A percentile compares a stretch with the other conserved stretches of the same genome.
These are phyloP conservation scores for Streptopelia turtur DNA, from an alignment of 2,797 vertebrate genomes.

Conservation along the genomic window DNA sequence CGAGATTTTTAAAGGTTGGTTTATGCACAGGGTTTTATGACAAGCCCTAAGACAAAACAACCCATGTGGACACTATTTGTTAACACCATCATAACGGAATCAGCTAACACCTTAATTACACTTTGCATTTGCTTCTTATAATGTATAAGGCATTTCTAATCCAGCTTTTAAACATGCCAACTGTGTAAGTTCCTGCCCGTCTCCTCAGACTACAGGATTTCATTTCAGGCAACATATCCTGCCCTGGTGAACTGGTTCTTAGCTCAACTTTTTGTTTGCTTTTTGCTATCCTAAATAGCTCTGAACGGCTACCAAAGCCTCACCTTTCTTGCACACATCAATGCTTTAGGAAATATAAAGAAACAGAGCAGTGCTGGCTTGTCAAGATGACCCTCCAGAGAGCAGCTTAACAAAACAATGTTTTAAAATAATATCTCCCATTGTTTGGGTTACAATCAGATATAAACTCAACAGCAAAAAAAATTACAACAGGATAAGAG, in stretches of 20 bases:
- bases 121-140: background rate
- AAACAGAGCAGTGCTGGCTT: conserved; percentile 30
- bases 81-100: conserved; percentile 14
- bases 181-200: background rate
- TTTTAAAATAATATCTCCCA: conserved; percentile 51
- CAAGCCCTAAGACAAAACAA: conserved; percentile 3
- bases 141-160: background rate
- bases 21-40: background rate
- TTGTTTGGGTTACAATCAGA: conserved; percentile 63
- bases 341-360: conserved; percentile 22
- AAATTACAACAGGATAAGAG: conserved; percentile 51
- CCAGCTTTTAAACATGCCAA: background rate
- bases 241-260: background rate
- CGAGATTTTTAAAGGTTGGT: background rate
- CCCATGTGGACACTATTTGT: background rate
- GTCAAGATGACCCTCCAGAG: conserved; percentile 33
- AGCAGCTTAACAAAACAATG: conserved; percentile 37
- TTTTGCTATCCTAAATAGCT: background rate
- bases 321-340: background rate
- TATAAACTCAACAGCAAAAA: conserved; percentile 58
- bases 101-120: conserved; percentile 24
- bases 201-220: background rate
- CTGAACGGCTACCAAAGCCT: background rate
- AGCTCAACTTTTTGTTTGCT: background rate
- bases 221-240: background rate